These are phyloP conservation scores for Tenrec ecaudatus DNA, from an alignment of 2,113 vertebrate genomes.

Conservation along the genomic window DNA sequence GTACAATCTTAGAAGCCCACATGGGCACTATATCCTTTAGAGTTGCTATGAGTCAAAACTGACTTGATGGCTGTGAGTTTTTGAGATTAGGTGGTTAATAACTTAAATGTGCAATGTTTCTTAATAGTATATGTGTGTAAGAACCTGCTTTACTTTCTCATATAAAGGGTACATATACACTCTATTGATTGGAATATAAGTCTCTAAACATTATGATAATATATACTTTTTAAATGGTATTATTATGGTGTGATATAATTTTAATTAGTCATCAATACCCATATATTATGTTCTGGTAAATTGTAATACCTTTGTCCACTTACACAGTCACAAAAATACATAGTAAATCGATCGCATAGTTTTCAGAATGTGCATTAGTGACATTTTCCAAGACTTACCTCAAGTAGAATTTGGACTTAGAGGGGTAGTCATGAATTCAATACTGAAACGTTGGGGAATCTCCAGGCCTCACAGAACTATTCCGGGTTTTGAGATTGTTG, in stretches of 20 bases:
- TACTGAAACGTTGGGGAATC: background rate
- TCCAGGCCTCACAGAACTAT: background rate
- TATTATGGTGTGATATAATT: conserved; percentile 4
- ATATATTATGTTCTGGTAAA: conserved; percentile 53
- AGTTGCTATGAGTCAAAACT: too few species aligned
- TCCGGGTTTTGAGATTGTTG: conserved; percentile 16
- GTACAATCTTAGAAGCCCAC: too few species aligned
- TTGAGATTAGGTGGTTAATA: conserved; percentile 17
- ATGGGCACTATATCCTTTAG: too few species aligned
- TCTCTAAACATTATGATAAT: conserved; percentile 39
- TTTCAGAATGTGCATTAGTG: conserved; percentile 41
- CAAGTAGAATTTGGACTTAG: conserved; percentile 1
- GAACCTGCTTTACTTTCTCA: background rate
- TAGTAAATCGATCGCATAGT: background rate
- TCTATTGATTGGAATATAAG: background rate
- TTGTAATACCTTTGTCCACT: conserved; percentile 2
- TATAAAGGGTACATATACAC: background rate
- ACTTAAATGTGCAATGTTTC: background rate
- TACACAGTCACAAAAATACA: conserved; percentile 40
- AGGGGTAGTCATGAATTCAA: background rate
- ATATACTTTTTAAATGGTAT: background rate
- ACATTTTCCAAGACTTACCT: conserved; percentile 26
- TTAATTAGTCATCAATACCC: conserved; percentile 35
- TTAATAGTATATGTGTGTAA: background rate
- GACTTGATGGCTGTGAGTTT: too few species aligned